Evolutionary conservation across 1,140 invertebrate genomes (phyloP).

Genomic region (Pseudomyrmex pallidus): DNA sequence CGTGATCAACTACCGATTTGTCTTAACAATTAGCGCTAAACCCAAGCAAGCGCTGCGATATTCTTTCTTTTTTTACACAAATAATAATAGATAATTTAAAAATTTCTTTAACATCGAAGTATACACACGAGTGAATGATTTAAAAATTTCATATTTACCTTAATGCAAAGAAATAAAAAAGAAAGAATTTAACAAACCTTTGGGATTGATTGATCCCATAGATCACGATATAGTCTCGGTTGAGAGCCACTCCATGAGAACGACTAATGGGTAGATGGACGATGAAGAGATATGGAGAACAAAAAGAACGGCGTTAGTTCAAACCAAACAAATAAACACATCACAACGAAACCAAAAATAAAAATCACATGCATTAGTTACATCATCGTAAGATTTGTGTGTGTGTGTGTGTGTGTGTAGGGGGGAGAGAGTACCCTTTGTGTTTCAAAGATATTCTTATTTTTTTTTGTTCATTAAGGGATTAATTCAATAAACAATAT

Average conservation of each 20-base stretch:
- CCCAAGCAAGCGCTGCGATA: too few relatives aligned
- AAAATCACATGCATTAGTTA: conserved; percentile 80
- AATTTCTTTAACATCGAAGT: neutral
- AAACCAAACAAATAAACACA: conserved; percentile 80
- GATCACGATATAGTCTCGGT: conserved; percentile 89
- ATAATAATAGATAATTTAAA: neutral
- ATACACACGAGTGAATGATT: neutral
- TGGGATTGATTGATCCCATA: conserved; percentile 87
- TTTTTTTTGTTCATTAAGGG: conserved; percentile 5
- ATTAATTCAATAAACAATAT: conserved; percentile 5
- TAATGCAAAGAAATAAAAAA: conserved; percentile 60
- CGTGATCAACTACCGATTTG: too few relatives aligned
- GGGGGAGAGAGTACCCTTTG: neutral
- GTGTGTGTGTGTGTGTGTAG: neutral
- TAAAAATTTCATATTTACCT: conserved; percentile 24
- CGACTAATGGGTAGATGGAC: conserved; percentile 86
- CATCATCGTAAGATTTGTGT: conserved; percentile 38
- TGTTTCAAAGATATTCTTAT: neutral
- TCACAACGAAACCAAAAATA: conserved; percentile 80
- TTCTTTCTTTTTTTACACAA: neutral
- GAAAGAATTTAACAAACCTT: conserved; percentile 85
- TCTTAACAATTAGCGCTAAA: too few relatives aligned
- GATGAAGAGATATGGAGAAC: conserved; percentile 73
- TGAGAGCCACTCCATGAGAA: conserved; percentile 93
- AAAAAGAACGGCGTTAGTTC: conserved; percentile 79